Evolutionary conservation across 1,140 invertebrate genomes (phyloP).

Genomic region (Drosophila ananassae): DNA sequence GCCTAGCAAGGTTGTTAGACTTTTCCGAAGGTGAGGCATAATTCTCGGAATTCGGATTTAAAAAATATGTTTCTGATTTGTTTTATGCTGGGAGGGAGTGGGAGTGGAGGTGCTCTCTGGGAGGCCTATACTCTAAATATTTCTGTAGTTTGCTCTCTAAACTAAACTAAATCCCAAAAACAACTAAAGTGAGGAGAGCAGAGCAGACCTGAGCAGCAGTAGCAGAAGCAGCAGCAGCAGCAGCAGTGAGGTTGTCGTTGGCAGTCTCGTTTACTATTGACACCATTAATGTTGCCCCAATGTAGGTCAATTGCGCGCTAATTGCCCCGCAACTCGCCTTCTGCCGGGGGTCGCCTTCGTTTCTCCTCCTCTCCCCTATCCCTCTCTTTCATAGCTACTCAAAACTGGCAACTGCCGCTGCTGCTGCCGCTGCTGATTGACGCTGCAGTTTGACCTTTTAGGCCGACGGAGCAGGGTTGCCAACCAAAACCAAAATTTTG

Average conservation of each 20-base stretch:
- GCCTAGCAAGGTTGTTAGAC: conserved; percentile 39
- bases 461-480: conserved; percentile 21
- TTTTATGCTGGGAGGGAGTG: no score
- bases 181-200: conserved; percentile 7
- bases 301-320: conserved; percentile 82
- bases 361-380: neutral
- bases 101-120: conserved; percentile 18
- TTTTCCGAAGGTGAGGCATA: conserved; percentile 48
- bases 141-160: conserved; percentile 25
- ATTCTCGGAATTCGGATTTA: conserved; percentile 1
- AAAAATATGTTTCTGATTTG: no score
- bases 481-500: no score
- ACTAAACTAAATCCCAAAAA: conserved; percentile 29
- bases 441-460: conserved; percentile 69
- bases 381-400: no score
- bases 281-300: conserved; percentile 82
- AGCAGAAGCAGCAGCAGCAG: conserved; percentile 4
- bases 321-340: conserved; percentile 78
- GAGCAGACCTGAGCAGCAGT: conserved; percentile 14
- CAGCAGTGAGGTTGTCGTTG: conserved; percentile 45
- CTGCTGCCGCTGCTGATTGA: conserved; percentile 56
- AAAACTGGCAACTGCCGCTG: neutral
- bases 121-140: conserved; percentile 24
- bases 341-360: conserved; percentile 38
- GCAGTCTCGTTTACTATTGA: conserved; percentile 82